Evolutionary conservation across 2,888 invertebrate genomes (phyloP), one percentile per base, ranked within the genome.

Genomic region (Agrochola lota): DNA sequence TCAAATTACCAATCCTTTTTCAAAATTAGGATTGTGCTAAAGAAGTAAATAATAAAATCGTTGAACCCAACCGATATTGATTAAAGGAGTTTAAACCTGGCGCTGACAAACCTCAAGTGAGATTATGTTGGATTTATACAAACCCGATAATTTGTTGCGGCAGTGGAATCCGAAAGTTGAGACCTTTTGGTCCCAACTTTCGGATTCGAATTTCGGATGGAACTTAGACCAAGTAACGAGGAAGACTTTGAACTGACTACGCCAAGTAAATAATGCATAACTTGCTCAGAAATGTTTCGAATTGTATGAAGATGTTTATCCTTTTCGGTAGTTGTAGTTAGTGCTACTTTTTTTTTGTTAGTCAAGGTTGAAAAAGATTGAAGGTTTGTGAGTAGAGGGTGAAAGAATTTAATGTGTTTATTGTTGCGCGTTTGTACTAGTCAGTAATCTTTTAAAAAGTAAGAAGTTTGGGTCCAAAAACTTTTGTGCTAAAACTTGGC

Each of bases 211-310:
- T 35, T 30, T 30, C 30, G 30, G 30, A 43, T 68, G 59, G 62
- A 78, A 78, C 68, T 87, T 63, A 43, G n/a, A 12, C 40, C n/a
- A 66, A 80, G 70, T 79, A 81, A 81, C 30, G 71, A 72, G 64
- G 59, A 75, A 81, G 66, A 69, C 81, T 86, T 86, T 79, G 75
- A 83, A 69, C 55, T 40, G 57, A 49, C 70, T 77, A 49, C 46
- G 17, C 57, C 20, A 59, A 74, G 74, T 84, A 78, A 78, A 87
- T 80, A 80, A 74, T 83, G 71, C 64, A 72, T 68, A 80, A 75
- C 74, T 85, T 64, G 46, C 17, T 62, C 20, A 46, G 72, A 62
- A 86, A 86, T 88, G 67, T 73, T 86, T 72, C 17, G 26, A 69
- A 85, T 79, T 80, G 60, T 78, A 57, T 40, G 43, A 46, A 67